phyloP scores from a whole-genome alignment of 2,797 vertebrate species.

The Agapornis canus region DNA sequence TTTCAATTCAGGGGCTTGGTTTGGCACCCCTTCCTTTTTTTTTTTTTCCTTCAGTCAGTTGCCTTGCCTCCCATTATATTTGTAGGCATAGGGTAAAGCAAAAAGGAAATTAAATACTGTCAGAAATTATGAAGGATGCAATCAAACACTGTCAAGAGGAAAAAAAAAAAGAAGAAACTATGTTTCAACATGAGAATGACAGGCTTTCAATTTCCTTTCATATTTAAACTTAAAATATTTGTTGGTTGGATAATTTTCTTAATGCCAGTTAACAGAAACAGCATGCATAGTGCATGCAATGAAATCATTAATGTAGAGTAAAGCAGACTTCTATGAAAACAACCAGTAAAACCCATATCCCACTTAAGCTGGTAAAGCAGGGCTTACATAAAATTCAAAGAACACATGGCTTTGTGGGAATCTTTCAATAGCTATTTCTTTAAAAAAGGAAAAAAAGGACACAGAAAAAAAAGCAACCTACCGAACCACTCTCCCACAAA shows the following conservation, averaged over 20 bases:
- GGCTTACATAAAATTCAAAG: neutral
- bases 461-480: neutral
- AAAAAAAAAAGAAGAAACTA: conserved; percentile 11
- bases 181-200: neutral
- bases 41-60: neutral
- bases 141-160: neutral
- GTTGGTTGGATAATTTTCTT: neutral
- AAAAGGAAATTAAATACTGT: conserved; percentile 18
- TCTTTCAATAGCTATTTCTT: neutral
- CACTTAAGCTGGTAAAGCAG: neutral
- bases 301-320: neutral
- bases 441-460: no score
- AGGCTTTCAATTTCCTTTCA: neutral
- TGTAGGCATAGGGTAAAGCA: neutral
- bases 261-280: neutral
- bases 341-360: neutral
- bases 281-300: neutral
- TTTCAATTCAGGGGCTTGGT: neutral
- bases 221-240: neutral
- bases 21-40: neutral
- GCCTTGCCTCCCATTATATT: conserved; percentile 15
- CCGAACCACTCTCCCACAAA: neutral
- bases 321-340: conserved; percentile 3
- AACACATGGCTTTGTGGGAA: neutral
- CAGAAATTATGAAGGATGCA: conserved; percentile 2